Evolutionary conservation across 2,113 vertebrate species (phyloP).

Genomic region (Colaptes auratus): DNA sequence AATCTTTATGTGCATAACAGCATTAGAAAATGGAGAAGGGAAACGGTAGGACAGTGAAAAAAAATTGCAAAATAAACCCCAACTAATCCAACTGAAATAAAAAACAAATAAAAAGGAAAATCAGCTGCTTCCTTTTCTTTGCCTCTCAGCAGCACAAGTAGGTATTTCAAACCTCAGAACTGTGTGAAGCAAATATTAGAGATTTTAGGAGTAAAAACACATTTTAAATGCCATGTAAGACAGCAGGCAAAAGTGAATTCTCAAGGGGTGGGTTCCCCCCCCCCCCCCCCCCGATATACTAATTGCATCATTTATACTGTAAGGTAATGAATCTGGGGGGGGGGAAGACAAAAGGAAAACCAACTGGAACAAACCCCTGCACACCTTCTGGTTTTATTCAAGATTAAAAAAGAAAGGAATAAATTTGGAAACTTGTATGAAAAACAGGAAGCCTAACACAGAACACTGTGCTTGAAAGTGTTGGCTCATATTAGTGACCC

Average conservation of each 20-base stretch:
- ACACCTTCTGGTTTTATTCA: not conserved
- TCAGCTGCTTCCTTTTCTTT: not conserved
- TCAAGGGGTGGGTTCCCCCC: not conserved
- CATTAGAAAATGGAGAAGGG: not conserved
- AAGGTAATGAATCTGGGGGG: not conserved
- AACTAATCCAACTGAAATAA: not conserved
- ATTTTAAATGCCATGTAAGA: not conserved
- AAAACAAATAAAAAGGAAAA: not conserved
- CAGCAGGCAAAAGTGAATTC: not conserved
- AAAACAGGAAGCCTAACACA: not conserved
- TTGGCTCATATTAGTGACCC: not conserved
- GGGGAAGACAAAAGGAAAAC: not conserved
- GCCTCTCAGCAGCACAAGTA: not conserved
- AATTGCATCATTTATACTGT: not conserved
- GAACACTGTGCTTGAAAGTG: not conserved
- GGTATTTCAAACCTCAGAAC: not conserved
- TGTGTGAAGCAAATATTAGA: not conserved
- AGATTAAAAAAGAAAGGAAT: not conserved
- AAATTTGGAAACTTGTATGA: not conserved
- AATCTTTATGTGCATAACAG: not conserved
- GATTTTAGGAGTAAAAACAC: not conserved
- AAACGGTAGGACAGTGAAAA: not conserved
- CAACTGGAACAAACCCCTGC: no score
- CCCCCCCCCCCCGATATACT: not conserved
- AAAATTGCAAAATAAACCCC: no score